Evolutionary conservation across 2,888 invertebrate genomes (phyloP).

Genomic region (Cheilosia scutellata): DNA sequence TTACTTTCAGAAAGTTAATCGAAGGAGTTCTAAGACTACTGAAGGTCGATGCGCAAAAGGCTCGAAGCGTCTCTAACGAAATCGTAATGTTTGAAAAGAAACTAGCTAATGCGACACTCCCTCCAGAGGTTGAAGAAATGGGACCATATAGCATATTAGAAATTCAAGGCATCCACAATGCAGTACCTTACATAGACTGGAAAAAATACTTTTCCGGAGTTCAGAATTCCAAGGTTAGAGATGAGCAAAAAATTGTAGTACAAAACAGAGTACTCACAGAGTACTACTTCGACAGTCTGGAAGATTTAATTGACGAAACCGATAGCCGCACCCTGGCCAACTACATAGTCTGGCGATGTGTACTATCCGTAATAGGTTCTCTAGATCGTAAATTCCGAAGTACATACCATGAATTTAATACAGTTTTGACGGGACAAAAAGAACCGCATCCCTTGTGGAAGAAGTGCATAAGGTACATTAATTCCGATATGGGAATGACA

Average conservation of each 20-base stretch:
- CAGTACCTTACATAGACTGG: constrained; percentile 70
- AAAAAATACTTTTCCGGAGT: constrained; percentile 60
- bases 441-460: constrained; percentile 94
- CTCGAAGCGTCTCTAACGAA: constrained; percentile 64
- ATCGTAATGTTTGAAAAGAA: constrained; percentile 76
- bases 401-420: constrained; percentile 82
- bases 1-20: constrained; percentile 82
- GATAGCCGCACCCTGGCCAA: constrained; percentile 68
- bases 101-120: constrained; percentile 74
- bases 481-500: constrained; percentile 91
- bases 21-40: constrained; percentile 56
- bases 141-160: constrained; percentile 42
- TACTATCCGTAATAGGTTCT: constrained; percentile 38
- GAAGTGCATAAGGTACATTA: constrained; percentile 93
- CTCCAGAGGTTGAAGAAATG: constrained; percentile 47
- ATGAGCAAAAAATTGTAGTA: constrained; percentile 81
- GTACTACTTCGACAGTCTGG: constrained; percentile 76
- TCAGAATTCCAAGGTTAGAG: constrained; percentile 4
- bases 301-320: constrained; percentile 50
- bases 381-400: constrained; percentile 59
- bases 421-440: constrained; percentile 93
- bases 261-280: constrained; percentile 86
- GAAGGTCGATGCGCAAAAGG: constrained; percentile 50
- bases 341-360: constrained; percentile 75
- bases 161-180: constrained; percentile 37